Evolutionary conservation across 2,113 vertebrate species (phyloP), one percentile per base, ranked within the genome.

Genomic region (Recurvirostra avosetta): DNA sequence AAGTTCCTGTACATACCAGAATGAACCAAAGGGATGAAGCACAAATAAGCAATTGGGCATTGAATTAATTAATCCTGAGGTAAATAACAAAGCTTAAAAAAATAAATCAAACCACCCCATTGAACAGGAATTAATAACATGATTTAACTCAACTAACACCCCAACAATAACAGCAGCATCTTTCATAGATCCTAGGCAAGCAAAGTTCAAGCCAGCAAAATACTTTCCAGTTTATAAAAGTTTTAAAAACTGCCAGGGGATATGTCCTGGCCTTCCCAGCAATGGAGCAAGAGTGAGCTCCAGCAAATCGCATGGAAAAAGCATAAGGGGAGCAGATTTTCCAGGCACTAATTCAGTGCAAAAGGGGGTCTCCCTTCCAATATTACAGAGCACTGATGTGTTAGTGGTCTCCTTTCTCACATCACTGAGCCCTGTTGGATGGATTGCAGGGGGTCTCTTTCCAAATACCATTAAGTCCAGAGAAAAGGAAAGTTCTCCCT

Each of bases 221-320:
- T 98, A 97, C 62, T 98, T 98, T 98, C 98, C 98, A 98, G 96
- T 96, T 98, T 97, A 95, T 97, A 96, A 97, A 97, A 89, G 78
- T 95, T 96, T 95, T 96, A 77, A 97, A 95, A 96, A 92, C 96
- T 91, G 58, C 96, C 95, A 87, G 88, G 96, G 97, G 97, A 96
- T 95, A 96, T 36, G 68, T 92, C 92, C 95, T 98, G 96, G 98
- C 97, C 84, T 83, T 95, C 87, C 67, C 29, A 41, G 68, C 43
- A 92, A 78, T 73, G 87, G 94, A 95, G 96, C 67, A 77, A 94
- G 93, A 94, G 49, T 62, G 23, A 76, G 77, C 88, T 94, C 79
- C 95, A 94, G 94, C 71, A 96, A 90, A 96, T 94, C 96, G 94
- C 96, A 96, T 93, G 97, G 97, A 97, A 97, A 97, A 96, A 79